These are phyloP conservation scores for Rhadinocentrus ornatus DNA, from an alignment of 2,797 vertebrate species.

Conservation along the genomic window DNA sequence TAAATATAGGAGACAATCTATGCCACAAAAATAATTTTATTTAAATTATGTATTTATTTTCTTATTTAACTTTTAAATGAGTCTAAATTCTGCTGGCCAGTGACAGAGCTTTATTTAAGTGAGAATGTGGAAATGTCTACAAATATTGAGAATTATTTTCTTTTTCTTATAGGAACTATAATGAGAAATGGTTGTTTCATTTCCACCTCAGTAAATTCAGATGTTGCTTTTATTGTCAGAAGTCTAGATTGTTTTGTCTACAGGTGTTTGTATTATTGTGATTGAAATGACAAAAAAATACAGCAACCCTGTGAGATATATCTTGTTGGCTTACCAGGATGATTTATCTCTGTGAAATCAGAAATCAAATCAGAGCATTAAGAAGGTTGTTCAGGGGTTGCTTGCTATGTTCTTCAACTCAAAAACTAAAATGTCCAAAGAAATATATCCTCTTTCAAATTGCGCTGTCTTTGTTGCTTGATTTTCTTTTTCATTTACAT, in stretches of 20 bases:
- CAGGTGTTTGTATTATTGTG: slow-evolving; percentile 53
- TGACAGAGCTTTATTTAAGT: slow-evolving; percentile 71
- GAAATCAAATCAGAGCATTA: slow-evolving; percentile 17
- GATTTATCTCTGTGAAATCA: slow-evolving; percentile 37
- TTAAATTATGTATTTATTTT: slow-evolving; percentile 83
- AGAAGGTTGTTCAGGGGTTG: slow-evolving; percentile 28
- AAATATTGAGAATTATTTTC: slow-evolving; percentile 44
- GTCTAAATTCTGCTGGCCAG: slow-evolving; percentile 84
- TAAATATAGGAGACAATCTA: slow-evolving; percentile 80
- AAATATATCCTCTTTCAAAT: slow-evolving; percentile 56
- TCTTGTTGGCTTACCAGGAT: slow-evolving; percentile 34
- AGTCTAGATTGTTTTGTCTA: slow-evolving; percentile 58
- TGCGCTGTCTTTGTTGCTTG: slow-evolving; percentile 38
- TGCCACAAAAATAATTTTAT: slow-evolving; percentile 78
- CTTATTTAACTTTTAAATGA: slow-evolving; percentile 77
- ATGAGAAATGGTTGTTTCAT: slow-evolving; percentile 40
- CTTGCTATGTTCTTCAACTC: slow-evolving; percentile 43
- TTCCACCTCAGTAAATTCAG: slow-evolving; percentile 40
- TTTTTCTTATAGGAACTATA: slow-evolving; percentile 36
- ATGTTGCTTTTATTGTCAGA: slow-evolving; percentile 56
- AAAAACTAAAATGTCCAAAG: slow-evolving; percentile 52
- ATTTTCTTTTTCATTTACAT: slow-evolving; percentile 1
- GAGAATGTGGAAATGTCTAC: slow-evolving; percentile 45
- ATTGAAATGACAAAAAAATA: slow-evolving; percentile 38
- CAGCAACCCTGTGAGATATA: slow-evolving; percentile 30